phyloP scores from a whole-genome alignment of 2,113 vertebrate genomes.

The Carassius carassius region DNA sequence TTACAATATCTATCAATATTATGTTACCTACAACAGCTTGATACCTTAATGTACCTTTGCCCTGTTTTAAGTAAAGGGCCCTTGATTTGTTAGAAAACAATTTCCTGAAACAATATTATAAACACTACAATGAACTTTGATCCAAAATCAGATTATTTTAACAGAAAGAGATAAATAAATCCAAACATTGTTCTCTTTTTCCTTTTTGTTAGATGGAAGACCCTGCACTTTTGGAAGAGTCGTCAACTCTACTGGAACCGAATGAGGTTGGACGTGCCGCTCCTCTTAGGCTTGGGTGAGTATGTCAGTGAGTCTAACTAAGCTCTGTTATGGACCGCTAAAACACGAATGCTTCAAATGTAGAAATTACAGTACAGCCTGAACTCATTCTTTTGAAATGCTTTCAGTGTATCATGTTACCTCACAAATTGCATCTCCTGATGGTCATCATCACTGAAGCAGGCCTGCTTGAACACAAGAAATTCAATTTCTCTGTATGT shows the following conservation, averaged over 20 bases:
- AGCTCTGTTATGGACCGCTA: background rate
- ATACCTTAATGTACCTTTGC: background rate
- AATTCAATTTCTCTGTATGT: background rate
- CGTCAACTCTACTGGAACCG: slow-evolving; percentile 88
- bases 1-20: background rate
- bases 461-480: background rate
- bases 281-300: slow-evolving; percentile 91
- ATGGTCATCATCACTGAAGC: background rate
- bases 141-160: background rate
- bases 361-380: background rate
- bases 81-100: background rate
- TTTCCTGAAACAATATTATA: background rate
- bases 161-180: background rate
- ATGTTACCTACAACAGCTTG: background rate
- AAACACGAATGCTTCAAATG: background rate
- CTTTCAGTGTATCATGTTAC: background rate
- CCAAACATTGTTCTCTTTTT: slow-evolving; percentile 53
- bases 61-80: background rate
- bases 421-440: background rate
- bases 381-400: background rate
- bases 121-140: background rate
- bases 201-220: slow-evolving; percentile 95
- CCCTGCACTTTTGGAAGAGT: slow-evolving; percentile 95
- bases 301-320: background rate
- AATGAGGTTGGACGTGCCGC: slow-evolving; percentile 84